phyloP scores from a whole-genome alignment of 1,140 invertebrate species.

The Paraescarpia echinospica region DNA sequence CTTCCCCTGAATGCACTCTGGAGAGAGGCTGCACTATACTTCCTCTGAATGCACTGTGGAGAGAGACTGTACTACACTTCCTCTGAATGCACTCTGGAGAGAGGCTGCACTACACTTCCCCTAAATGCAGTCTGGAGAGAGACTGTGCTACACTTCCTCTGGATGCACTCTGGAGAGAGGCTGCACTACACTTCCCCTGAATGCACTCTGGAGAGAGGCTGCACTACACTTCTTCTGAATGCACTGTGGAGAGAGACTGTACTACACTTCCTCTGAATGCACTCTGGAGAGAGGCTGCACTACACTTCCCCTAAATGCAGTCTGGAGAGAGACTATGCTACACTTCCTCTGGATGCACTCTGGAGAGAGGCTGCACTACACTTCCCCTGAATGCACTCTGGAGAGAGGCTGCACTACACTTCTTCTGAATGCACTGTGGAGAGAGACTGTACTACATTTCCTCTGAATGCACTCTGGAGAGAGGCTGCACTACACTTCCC shows the following conservation, averaged over 20 bases:
- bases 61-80: neutral
- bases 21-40: neutral
- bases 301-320: neutral
- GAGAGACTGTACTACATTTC: neutral
- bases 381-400: neutral
- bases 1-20: neutral
- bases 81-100: neutral
- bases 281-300: neutral
- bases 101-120: neutral
- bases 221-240: neutral
- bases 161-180: neutral
- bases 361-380: neutral
- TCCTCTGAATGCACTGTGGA: neutral
- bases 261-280: neutral
- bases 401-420: neutral
- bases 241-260: neutral
- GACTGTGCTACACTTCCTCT: neutral
- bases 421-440: neutral
- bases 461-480: neutral
- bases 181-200: neutral
- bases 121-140: neutral
- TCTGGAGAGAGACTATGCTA: neutral
- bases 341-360: neutral
- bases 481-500: neutral
- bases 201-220: neutral